phyloP scores from a whole-genome alignment of 1,140 invertebrate species.

The Drosophila orosa region DNA sequence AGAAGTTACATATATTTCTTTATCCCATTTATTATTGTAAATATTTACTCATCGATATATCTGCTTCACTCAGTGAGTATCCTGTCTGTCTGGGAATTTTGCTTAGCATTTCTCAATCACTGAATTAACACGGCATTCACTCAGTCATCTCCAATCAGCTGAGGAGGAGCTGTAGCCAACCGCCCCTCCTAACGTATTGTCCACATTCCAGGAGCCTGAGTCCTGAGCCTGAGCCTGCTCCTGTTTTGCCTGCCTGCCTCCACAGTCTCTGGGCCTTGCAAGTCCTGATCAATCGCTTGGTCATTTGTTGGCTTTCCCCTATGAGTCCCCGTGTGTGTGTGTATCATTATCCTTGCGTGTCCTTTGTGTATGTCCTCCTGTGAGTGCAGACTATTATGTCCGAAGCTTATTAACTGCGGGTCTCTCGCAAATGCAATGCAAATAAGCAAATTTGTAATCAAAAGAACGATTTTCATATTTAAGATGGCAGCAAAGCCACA shows the following conservation, averaged over 20 bases:
- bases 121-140: constrained; percentile 22
- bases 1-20: no score
- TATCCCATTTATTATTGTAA: neutral
- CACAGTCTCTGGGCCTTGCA: neutral
- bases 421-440: constrained; percentile 60
- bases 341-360: constrained; percentile 8
- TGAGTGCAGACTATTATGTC: constrained; percentile 41
- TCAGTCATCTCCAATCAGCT: constrained; percentile 18
- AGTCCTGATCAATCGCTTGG: constrained; percentile 55
- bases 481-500: constrained; percentile 58
- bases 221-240: neutral
- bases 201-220: neutral
- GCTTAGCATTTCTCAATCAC: constrained; percentile 9
- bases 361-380: constrained; percentile 2
- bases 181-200: neutral
- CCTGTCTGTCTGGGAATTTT: constrained; percentile 1
- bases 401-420: constrained; percentile 65
- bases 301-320: constrained; percentile 58
- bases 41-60: neutral
- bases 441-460: constrained; percentile 72
- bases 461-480: constrained; percentile 76
- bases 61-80: neutral
- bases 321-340: neutral
- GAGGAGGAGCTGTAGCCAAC: neutral
- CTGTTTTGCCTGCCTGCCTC: neutral